Conservation (phyloP, 30 jellyfish, hydroid and myxozoan species). For the Turritopsis rubra region DNA sequence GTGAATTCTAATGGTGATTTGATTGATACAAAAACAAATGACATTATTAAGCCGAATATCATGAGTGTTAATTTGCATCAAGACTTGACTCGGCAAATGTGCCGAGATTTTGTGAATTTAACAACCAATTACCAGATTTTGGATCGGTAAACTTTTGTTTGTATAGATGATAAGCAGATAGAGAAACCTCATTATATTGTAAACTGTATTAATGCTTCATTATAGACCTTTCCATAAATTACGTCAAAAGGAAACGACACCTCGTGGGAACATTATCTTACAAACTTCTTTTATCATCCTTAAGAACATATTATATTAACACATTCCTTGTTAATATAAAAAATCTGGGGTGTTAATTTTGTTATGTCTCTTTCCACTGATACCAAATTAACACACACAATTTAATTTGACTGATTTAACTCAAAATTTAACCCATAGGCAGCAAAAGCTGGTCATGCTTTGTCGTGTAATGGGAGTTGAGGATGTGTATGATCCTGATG, state of each 20-base stretch:
- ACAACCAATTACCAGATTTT: conserved; percentile 5
- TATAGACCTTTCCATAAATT: too few relatives aligned
- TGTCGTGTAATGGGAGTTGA: conserved; percentile 62
- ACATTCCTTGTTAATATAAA: too few relatives aligned
- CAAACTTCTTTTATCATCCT: too few relatives aligned
- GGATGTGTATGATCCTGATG: conserved; percentile 50
- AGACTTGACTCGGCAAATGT: conserved; percentile 32
- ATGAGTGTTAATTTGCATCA: conserved; percentile 39
- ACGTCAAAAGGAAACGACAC: too few relatives aligned
- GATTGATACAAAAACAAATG: conserved; percentile 30
- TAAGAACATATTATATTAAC: too few relatives aligned
- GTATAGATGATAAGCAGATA: too few relatives aligned
- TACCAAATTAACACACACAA: too few relatives aligned
- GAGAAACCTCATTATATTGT: too few relatives aligned
- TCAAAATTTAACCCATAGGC: not conserved
- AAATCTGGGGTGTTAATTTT: too few relatives aligned
- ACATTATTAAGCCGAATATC: conserved; percentile 22
- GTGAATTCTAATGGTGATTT: conserved; percentile 43
- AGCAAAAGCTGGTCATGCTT: conserved; percentile 23
- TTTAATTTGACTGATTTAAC: not conserved
- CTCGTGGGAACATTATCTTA: too few relatives aligned
- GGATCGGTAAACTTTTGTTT: not conserved
- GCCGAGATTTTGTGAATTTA: not conserved
- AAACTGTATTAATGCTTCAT: too few relatives aligned
- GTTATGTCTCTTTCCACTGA: too few relatives aligned